Base-by-base conservation (phyloP, 2,797 vertebrate species). In the Molothrus aeneus region DNA sequence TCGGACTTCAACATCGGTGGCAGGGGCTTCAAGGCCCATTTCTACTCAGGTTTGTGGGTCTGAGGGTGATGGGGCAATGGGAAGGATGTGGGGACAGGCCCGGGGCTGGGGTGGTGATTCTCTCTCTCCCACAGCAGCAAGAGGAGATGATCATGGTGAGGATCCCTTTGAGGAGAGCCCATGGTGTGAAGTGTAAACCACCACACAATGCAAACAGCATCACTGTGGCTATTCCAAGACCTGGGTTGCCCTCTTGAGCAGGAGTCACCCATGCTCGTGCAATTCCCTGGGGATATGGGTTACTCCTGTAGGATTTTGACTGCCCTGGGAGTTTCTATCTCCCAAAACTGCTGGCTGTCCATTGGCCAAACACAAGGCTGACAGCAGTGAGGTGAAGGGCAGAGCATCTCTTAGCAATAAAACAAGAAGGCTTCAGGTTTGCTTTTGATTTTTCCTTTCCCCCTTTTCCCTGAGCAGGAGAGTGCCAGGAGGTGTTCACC, bases 1-100 rank as follows among this genome's bases (percentile, higher is more conserved):
- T 99, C 99, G 0, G 99, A 99, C 96, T 99, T 99, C 92, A 99
- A 99, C 97, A 99, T 99, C 0, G 99, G 99, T 21, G 99, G 99
- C 87, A 98, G 98, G 60, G 99, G 99, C 48, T 99, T 99, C 97
- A 99, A 99, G 93, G 99, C 99, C 32, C 98, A 98, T 92, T 99
- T 99, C 97, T 99, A 98, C 95, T 99, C 99, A 51, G 99, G 99
- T 99, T 94, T 5, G 68, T 34, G 61, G 45, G 1, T 66, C 38
- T 91, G 2, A 1, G 40, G 12, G 32, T 34, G 60, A 17, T 31
- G 68, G 73, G 48, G 28, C 7, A 8, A 7, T 51, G 69, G 80
- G 43, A 77, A 31, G 60, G 57, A 38, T 0, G 0, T 59, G 63
- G 34, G 75, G 57, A n/a, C 1, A 19, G 20, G 31, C 78, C 6